These are phyloP conservation scores for Xanthorhoe spadicearia DNA, from an alignment of 2,888 invertebrate genomes.

Conservation along the genomic window DNA sequence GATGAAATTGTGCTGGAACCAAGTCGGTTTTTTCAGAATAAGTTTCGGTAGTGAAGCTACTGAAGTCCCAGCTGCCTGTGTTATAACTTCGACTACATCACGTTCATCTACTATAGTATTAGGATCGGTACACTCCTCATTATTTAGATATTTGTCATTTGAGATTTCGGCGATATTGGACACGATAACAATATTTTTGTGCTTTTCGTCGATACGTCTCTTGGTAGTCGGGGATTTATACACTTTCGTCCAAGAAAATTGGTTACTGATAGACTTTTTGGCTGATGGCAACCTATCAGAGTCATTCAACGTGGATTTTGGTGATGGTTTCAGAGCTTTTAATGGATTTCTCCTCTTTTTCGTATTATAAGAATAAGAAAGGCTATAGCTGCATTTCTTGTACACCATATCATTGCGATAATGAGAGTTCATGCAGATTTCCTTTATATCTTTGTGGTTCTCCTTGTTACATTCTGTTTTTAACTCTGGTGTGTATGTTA, in stretches of 20 bases:
- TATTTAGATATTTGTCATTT: conserved; percentile 12
- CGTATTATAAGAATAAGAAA: conserved; percentile 34
- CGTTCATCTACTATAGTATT: conserved; percentile 20
- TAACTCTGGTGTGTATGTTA: conserved; percentile 30
- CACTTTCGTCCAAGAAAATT: conserved; percentile 63
- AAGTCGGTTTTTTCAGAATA: conserved; percentile 37
- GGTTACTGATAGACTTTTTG: conserved; percentile 37
- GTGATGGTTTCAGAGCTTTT: conserved; percentile 23
- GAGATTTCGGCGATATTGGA: conserved; percentile 16
- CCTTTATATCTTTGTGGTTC: conserved; percentile 43
- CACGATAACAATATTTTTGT: conserved; percentile 37
- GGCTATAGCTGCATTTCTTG: conserved; percentile 64
- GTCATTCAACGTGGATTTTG: conserved; percentile 29
- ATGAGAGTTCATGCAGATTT: conserved; percentile 48
- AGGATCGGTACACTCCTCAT: conserved; percentile 16
- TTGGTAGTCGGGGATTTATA: conserved; percentile 55
- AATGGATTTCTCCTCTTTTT: conserved; percentile 27
- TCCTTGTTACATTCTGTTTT: conserved; percentile 29
- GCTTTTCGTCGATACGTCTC: conserved; percentile 40
- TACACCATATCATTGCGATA: conserved; percentile 61
- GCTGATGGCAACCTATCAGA: neutral
- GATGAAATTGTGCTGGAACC: conserved; percentile 46
- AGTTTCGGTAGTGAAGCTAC: conserved; percentile 46
- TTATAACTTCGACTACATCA: conserved; percentile 38
- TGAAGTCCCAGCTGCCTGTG: conserved; percentile 52